Conservation (phyloP, 2,888 invertebrate genomes). For the Acanthacorydalis orientalis region DNA sequence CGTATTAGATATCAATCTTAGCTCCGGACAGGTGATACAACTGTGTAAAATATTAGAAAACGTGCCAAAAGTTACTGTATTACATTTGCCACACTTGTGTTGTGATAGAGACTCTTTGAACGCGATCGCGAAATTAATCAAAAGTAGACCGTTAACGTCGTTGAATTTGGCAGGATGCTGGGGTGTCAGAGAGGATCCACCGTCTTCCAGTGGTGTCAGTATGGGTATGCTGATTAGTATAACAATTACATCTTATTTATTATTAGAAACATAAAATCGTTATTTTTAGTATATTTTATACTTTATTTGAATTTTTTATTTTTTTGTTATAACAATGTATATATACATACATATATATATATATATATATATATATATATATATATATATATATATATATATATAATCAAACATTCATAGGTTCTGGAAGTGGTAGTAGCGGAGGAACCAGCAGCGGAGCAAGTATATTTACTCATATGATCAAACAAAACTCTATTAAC, state of each 20-base stretch:
- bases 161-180: conserved; percentile 33
- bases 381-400: not conserved
- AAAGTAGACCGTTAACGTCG: conserved; percentile 29
- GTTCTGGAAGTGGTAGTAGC: conserved; percentile 29
- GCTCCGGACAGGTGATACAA: conserved; percentile 33
- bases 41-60: conserved; percentile 30
- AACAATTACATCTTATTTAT: too few relatives aligned
- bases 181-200: conserved; percentile 32
- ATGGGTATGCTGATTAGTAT: conserved; percentile 22
- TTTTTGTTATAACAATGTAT: too few relatives aligned
- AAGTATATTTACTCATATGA: conserved; percentile 15
- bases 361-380: too few relatives aligned
- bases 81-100: conserved; percentile 35
- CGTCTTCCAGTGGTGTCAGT: conserved; percentile 31
- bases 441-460: conserved; percentile 16
- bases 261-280: too few relatives aligned
- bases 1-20: conserved; percentile 34
- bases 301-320: too few relatives aligned
- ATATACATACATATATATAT: too few relatives aligned
- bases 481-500: conserved; percentile 19
- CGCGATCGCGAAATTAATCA: conserved; percentile 30
- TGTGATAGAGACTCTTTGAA: conserved; percentile 34
- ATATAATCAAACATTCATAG: conserved; percentile 10
- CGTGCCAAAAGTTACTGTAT: conserved; percentile 30
- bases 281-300: too few relatives aligned